Base-by-base conservation (phyloP, 2,888 invertebrate species). In the Teinopalpus imperialis region DNA sequence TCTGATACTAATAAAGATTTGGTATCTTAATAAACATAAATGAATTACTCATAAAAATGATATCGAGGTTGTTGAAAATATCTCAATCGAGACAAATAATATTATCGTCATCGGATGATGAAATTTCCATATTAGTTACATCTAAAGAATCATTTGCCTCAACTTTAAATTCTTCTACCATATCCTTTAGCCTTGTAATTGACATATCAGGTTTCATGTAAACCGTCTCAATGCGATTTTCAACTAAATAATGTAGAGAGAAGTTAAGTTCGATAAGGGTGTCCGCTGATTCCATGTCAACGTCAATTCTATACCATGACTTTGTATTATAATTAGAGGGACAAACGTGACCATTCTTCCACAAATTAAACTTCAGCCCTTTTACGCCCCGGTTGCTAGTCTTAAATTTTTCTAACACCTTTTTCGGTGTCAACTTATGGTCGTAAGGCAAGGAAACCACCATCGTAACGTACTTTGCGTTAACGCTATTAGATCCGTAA, bases 101-200 rank as follows among this genome's bases (percentile, higher is more conserved):
- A 23, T 74, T 75, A 0, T 69, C 64, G 2, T 69, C 66, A 8
- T 66, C 69, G 0, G 81, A 63, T 1, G 64, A 74, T 4, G 58
- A 76, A 23, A 87, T 52, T 2, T 86, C 86, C 87, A 88, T 88
- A 45, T 83, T 82, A 3, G 78, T 67, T 0, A 80, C 73, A 34
- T 73, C 80, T 39, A 83, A 81, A 12, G 64, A 74, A 42, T 87
- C 87, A 0, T 51, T 68, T 47, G 63, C 56, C 48, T 86, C 82
- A 0, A 63, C 52, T 51, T 69, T 83, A 43, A 53, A 68, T 30
- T 66, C 72, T 2, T 61, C 59, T 0, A 86, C 63, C 1, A 66
- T 29, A 1, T 77, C 73, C 13, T 59, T 43, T 4, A 87, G 52
- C 30, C 56, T 56, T 0, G 52, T 16, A 2, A 51, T n/a, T 0